Base-by-base conservation (phyloP, 1,140 invertebrate species). In the Cataglyphis hispanica region DNA sequence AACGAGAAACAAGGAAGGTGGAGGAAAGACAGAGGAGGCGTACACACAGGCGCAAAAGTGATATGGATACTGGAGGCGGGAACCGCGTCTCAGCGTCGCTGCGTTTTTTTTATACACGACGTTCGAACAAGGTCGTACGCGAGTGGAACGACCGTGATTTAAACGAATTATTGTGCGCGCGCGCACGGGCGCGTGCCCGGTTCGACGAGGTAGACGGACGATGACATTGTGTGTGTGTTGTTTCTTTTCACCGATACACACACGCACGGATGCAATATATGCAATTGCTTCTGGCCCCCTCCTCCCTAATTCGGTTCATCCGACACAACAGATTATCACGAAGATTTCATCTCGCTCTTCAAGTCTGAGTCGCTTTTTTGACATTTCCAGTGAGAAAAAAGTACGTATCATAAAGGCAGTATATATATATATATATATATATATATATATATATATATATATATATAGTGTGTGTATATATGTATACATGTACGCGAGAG, bases 141-240 rank as follows among this genome's bases (percentile, higher is more conserved):
- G 40, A 85, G 25, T 85, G 25, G 64, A 85, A 80, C 31, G 58
- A 75, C 66, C 50, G 56, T 43, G 80, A 34, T 78, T 60, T 53
- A 10, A 76, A 56, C 70, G 13, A 50, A 46, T 76, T 77, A 27
- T 46, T n/a, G 34, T 56, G 67, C 19, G 46, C 81, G 37, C 46
- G 6, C n/a, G 76, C 43, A 19, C 16, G 34, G 25, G 19, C 27
- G 25, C n/a, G 37, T n/a, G 8, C 22, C 31, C 34, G 31, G n/a
- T 80, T 40, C 34, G 22, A 53, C n/a, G 34, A 31, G 19, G 22
- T 4, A 13, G 34, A 46, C 64, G 1, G 70, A 40, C 43, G 43
- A 63, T 27, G 74, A 16, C 22, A 53, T n/a, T 31, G 31, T 31
- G 31, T 31, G 31, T 16, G 7, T 19, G 46, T 19, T 58, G 11